Conservation (phyloP, 2,888 invertebrate genomes). For the Caenorhabditis becei region DNA sequence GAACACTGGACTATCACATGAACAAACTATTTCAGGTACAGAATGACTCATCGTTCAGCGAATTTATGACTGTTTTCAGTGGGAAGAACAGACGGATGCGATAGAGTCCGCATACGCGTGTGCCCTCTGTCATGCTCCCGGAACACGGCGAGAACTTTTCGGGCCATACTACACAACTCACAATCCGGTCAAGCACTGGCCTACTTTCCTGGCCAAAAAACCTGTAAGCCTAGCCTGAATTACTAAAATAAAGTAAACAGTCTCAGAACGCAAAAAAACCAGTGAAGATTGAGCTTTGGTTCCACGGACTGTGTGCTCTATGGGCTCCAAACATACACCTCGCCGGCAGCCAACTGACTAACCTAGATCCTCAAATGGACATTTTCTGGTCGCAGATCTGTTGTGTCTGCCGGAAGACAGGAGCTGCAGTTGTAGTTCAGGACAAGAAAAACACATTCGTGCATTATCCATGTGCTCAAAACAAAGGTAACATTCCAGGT, state of each 20-base stretch:
- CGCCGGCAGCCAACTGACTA: slow-evolving; percentile 57
- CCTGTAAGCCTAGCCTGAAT: slow-evolving; percentile 21
- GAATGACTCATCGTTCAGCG: background rate
- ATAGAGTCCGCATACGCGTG: slow-evolving; percentile 52
- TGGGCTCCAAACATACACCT: slow-evolving; percentile 68
- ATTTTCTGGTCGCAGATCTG: slow-evolving; percentile 63
- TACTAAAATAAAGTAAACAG: background rate
- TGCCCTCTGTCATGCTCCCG: slow-evolving; percentile 56
- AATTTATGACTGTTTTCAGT: slow-evolving; percentile 30
- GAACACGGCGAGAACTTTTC: slow-evolving; percentile 58
- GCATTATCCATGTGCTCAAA: slow-evolving; percentile 63
- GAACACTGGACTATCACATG: slow-evolving; percentile 61
- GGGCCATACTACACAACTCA: slow-evolving; percentile 66
- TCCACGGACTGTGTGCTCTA: slow-evolving; percentile 68
- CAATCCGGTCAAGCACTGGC: slow-evolving; percentile 57
- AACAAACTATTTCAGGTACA: slow-evolving; percentile 65
- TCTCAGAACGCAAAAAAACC: slow-evolving; percentile 30
- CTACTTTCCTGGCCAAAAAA: slow-evolving; percentile 63
- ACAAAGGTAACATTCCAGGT: slow-evolving; percentile 34
- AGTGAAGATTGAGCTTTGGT: slow-evolving; percentile 63
- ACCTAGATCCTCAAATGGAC: slow-evolving; percentile 58
- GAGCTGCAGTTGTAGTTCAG: slow-evolving; percentile 58
- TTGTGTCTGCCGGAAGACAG: slow-evolving; percentile 51
- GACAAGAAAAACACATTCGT: slow-evolving; percentile 46
- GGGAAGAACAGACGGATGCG: slow-evolving; percentile 52